phyloP scores from a whole-genome alignment of 1,140 invertebrate genomes.

The Pseudomyrmex cubaensis region DNA sequence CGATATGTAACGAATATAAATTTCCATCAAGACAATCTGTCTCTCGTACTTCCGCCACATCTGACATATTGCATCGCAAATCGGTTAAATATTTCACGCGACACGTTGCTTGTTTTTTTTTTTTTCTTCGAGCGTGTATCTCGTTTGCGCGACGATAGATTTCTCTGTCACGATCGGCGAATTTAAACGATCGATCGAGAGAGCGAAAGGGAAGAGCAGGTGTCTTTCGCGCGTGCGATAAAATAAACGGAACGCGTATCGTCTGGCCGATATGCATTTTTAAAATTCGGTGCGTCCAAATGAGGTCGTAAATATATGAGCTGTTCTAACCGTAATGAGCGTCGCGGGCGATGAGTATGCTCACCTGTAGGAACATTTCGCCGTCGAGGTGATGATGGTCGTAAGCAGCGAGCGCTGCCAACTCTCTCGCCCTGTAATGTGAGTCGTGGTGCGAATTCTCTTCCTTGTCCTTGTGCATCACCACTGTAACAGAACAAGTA shows the following conservation, averaged over 20 bases:
- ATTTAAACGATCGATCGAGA: slow-evolving; percentile 48
- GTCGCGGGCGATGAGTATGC: slow-evolving; percentile 34
- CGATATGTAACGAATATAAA: background rate
- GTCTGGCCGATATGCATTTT: slow-evolving; percentile 33
- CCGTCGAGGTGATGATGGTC: slow-evolving; percentile 96
- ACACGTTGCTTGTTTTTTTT: slow-evolving; percentile 11
- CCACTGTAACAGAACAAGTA: slow-evolving; percentile 89
- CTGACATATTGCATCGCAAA: background rate
- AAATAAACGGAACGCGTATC: slow-evolving; percentile 20
- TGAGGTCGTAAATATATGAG: slow-evolving; percentile 43
- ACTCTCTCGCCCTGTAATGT: slow-evolving; percentile 91
- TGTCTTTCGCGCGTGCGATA: slow-evolving; percentile 39
- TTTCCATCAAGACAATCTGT: background rate
- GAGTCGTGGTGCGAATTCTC: slow-evolving; percentile 88
- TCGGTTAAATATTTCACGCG: slow-evolving; percentile 38
- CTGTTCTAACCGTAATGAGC: slow-evolving; percentile 48
- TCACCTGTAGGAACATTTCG: slow-evolving; percentile 97
- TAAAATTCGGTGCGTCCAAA: slow-evolving; percentile 49
- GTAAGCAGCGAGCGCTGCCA: slow-evolving; percentile 93
- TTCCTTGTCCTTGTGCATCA: slow-evolving; percentile 96
- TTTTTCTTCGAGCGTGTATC: background rate
- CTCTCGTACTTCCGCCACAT: slow-evolving; percentile 5
- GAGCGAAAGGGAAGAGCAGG: slow-evolving; percentile 36
- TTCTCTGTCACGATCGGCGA: slow-evolving; percentile 15
- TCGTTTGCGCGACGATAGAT: slow-evolving; percentile 28